These are phyloP conservation scores for Perdita meconis DNA, from an alignment of 2,888 invertebrate species.

Conservation along the genomic window DNA sequence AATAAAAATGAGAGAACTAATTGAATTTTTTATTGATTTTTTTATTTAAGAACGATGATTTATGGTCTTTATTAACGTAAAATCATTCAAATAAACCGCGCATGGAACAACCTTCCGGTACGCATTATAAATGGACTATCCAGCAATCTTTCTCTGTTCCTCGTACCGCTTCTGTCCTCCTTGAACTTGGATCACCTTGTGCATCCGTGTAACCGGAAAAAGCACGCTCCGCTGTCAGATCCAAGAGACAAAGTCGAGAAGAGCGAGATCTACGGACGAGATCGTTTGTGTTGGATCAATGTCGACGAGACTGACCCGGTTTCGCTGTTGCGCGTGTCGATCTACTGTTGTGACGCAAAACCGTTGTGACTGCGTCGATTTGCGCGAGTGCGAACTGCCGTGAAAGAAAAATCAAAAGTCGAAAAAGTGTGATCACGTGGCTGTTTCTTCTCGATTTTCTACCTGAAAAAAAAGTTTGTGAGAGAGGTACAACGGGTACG, in stretches of 20 bases:
- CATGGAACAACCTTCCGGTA: conserved; percentile 30
- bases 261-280: conserved; percentile 1
- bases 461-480: not conserved
- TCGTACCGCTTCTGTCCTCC: conserved; percentile 1
- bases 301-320: conserved; percentile 4
- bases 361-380: conserved; percentile 23
- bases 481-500: not conserved
- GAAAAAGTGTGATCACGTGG: conserved; percentile 42
- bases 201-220: conserved; percentile 24
- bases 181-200: conserved; percentile 20
- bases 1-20: no score
- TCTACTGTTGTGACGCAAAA: not conserved
- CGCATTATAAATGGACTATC: conserved; percentile 4
- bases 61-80: not conserved
- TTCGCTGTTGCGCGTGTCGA: not conserved
- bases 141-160: conserved; percentile 14
- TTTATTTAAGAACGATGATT: no score
- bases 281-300: conserved; percentile 14
- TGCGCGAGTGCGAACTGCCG: conserved; percentile 21
- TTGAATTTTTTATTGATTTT: no score
- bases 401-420: conserved; percentile 8
- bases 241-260: conserved; percentile 1
- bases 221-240: conserved; percentile 21
- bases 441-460: not conserved
- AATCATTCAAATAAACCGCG: conserved; percentile 36